These are phyloP conservation scores for Lates japonicus DNA, from an alignment of 2,797 vertebrate genomes.

Conservation along the genomic window DNA sequence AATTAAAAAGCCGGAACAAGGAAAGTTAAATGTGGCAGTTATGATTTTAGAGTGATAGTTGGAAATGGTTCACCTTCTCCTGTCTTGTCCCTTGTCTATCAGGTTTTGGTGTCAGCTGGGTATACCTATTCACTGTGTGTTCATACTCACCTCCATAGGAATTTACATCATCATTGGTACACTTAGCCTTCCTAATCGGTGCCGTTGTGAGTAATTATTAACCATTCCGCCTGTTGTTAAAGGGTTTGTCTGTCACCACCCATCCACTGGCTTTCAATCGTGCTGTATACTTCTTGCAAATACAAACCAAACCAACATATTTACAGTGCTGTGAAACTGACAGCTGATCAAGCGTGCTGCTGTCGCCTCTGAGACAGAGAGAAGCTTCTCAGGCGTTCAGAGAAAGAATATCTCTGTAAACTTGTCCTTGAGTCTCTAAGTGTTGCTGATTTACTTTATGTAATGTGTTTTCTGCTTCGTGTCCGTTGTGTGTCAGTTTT, in stretches of 20 bases:
- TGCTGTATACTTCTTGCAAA: not conserved
- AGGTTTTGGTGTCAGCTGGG: conserved; percentile 74
- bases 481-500: too few relatives aligned
- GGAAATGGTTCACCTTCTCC: not conserved
- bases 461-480: too few relatives aligned
- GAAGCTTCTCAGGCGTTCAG: too few relatives aligned
- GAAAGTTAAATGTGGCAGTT: not conserved
- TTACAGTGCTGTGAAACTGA: not conserved
- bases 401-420: too few relatives aligned
- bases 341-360: too few relatives aligned
- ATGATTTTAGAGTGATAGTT: not conserved
- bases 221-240: not conserved
- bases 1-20: too few relatives aligned
- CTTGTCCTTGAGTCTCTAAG: too few relatives aligned
- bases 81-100: not conserved
- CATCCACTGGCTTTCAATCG: not conserved
- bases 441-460: too few relatives aligned
- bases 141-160: conserved; percentile 66
- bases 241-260: not conserved
- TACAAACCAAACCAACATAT: not conserved
- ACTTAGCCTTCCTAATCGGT: conserved; percentile 71
- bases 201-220: conserved; percentile 75
- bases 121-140: conserved; percentile 63
- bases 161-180: conserved; percentile 67
- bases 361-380: not conserved